These are phyloP conservation scores for Anhinga rufa DNA, from an alignment of 2,113 vertebrate species.

Conservation along the genomic window DNA sequence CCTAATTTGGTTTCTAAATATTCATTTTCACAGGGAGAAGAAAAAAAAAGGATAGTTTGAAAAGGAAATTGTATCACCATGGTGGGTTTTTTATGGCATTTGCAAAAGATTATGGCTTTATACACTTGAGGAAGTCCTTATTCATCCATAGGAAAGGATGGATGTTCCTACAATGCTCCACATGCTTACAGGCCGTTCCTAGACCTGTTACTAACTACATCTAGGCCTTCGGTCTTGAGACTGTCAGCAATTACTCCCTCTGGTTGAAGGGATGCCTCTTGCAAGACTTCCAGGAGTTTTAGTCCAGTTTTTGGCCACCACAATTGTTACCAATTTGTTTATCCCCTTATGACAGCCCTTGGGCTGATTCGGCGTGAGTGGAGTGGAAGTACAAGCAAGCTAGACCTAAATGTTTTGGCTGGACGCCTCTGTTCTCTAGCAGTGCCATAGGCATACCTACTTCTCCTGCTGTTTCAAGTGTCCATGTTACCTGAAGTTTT, in stretches of 20 bases:
- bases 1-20: neutral
- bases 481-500: neutral
- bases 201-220: neutral
- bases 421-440: neutral
- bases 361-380: neutral
- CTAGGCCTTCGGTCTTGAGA: neutral
- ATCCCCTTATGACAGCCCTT: neutral
- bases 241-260: neutral
- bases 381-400: neutral
- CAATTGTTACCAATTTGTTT: neutral
- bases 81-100: neutral
- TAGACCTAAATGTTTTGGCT: neutral
- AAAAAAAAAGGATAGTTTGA: neutral
- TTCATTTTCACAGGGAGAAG: neutral
- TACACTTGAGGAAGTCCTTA: neutral
- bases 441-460: neutral
- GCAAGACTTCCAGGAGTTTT: neutral
- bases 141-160: neutral
- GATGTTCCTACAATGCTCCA: neutral
- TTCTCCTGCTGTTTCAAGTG: neutral
- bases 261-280: neutral
- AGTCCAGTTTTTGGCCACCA: neutral
- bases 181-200: neutral
- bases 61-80: neutral
- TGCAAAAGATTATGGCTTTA: neutral